These are phyloP conservation scores for Pteruthius melanotis DNA, from an alignment of 2,113 vertebrate genomes.

Conservation along the genomic window DNA sequence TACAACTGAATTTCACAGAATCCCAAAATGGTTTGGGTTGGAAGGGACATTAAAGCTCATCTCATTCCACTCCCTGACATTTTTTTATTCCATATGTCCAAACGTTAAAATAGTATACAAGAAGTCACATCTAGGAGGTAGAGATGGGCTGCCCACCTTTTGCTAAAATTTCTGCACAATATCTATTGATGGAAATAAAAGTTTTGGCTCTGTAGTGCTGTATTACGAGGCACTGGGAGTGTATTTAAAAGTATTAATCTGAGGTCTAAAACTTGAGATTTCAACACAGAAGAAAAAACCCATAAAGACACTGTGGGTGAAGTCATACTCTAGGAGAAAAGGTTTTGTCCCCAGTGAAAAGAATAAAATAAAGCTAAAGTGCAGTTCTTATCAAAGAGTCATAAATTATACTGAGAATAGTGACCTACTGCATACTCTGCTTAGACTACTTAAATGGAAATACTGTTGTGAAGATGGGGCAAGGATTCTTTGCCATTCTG, in stretches of 20 bases:
- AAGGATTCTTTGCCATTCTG: neutral
- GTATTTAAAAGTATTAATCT: neutral
- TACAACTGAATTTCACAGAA: neutral
- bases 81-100: neutral
- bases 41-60: neutral
- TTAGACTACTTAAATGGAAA: neutral
- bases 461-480: rapidly evolving
- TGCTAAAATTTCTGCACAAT: neutral
- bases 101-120: neutral
- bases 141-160: neutral
- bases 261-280: neutral
- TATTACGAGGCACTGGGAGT: neutral
- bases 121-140: neutral
- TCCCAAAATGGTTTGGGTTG: neutral
- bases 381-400: neutral
- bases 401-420: neutral
- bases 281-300: neutral
- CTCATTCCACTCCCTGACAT: neutral
- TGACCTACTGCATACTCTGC: neutral
- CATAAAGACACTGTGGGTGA: neutral
- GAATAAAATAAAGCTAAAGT: neutral
- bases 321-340: neutral
- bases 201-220: neutral
- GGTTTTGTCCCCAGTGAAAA: neutral
- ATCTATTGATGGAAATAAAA: neutral